These are phyloP conservation scores for Dascillus cervinus DNA, from an alignment of 2,888 invertebrate species.

Conservation along the genomic window DNA sequence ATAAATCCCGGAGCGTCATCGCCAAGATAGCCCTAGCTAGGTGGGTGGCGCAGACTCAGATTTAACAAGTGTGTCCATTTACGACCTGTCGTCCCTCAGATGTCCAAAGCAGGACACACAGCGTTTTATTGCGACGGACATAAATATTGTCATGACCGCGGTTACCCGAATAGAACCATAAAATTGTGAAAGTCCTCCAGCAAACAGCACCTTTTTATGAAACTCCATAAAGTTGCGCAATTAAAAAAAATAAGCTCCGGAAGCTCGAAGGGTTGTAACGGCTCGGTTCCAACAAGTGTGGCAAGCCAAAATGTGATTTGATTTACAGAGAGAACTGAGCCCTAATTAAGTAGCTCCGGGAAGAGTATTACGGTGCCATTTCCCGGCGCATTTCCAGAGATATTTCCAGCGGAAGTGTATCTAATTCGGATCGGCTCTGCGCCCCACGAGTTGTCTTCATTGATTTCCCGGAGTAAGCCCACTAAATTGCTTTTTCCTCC, in stretches of 20 bases:
- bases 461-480: conserved; percentile 39
- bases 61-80: conserved; percentile 29
- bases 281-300: conserved; percentile 12
- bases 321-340: conserved; percentile 33
- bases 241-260: too few relatives aligned
- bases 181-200: too few relatives aligned
- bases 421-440: conserved; percentile 33
- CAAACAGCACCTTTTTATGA: too few relatives aligned
- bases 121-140: conserved; percentile 21
- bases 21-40: conserved; percentile 26
- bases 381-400: conserved; percentile 33
- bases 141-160: conserved; percentile 24
- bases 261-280: conserved; percentile 2
- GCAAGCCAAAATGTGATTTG: conserved; percentile 28
- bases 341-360: conserved; percentile 34
- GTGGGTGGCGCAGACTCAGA: conserved; percentile 27
- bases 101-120: conserved; percentile 15
- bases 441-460: conserved; percentile 32
- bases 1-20: conserved; percentile 36
- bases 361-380: conserved; percentile 31
- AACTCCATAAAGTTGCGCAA: too few relatives aligned
- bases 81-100: conserved; percentile 18
- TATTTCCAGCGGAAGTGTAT: conserved; percentile 30
- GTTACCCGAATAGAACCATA: conserved; percentile 14
- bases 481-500: conserved; percentile 38